Conservation (phyloP, 1,140 invertebrate genomes). For the Listronotus oregonensis region DNA sequence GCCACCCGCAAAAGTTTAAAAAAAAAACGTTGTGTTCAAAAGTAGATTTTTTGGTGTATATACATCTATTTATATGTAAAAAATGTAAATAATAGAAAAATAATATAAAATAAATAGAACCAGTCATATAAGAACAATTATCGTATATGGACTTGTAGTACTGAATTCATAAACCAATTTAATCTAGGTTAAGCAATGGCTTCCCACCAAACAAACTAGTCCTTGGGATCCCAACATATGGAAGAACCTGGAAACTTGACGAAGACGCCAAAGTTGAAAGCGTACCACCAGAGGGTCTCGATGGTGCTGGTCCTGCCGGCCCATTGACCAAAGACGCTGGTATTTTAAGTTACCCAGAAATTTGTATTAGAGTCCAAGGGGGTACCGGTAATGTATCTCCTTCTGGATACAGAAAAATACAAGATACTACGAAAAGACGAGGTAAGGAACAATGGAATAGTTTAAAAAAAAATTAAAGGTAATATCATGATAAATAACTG, state of each 20-base stretch:
- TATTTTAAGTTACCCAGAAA: slow-evolving; percentile 79
- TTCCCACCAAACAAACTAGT: slow-evolving; percentile 78
- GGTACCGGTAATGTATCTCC: slow-evolving; percentile 56
- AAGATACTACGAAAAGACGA: slow-evolving; percentile 75
- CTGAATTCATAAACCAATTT: no score
- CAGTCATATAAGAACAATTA: no score
- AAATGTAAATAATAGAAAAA: no score
- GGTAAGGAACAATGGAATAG: slow-evolving; percentile 56
- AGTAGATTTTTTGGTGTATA: no score
- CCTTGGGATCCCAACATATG: slow-evolving; percentile 81
- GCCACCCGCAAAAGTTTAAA: no score
- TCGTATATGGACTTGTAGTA: no score
- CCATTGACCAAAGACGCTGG: slow-evolving; percentile 75
- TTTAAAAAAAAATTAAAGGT: neutral
- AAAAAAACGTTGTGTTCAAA: no score
- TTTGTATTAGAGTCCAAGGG: slow-evolving; percentile 60
- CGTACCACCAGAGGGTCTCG: slow-evolving; percentile 70
- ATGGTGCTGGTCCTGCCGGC: slow-evolving; percentile 69
- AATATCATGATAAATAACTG: neutral
- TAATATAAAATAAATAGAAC: no score
- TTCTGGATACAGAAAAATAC: slow-evolving; percentile 65
- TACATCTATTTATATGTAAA: no score
- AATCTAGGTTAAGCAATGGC: slow-evolving; percentile 66
- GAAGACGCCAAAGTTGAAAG: slow-evolving; percentile 73
- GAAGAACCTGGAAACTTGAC: slow-evolving; percentile 81